Conservation (phyloP, 2,113 vertebrate genomes). For the Petaurus breviceps region DNA sequence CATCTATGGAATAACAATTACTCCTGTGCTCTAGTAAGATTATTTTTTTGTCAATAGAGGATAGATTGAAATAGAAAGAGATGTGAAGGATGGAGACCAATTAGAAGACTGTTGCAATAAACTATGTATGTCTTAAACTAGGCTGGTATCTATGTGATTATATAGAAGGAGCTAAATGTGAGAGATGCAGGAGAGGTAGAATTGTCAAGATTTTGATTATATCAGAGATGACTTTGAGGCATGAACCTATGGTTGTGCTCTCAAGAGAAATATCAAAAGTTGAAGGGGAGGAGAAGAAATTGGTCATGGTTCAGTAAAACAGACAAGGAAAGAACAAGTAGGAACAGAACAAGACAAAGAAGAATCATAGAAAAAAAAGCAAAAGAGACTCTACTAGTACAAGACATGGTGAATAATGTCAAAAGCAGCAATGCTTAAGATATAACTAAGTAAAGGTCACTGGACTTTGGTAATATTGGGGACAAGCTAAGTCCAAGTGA, state of each 20-base stretch:
- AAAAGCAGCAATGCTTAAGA: not conserved
- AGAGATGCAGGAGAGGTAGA: not conserved
- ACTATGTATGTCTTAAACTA: not conserved
- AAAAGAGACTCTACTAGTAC: not conserved
- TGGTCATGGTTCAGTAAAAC: not conserved
- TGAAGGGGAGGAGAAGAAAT: not conserved
- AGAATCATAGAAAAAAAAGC: not conserved
- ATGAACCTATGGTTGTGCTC: not conserved
- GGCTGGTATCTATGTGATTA: not conserved
- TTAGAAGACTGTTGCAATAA: not conserved
- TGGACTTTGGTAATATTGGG: not conserved
- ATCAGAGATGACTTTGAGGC: not conserved
- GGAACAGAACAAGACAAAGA: not conserved
- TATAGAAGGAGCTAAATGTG: not conserved
- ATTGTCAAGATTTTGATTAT: not conserved
- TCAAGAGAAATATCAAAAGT: not conserved
- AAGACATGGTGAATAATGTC: not conserved
- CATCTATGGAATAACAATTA: not conserved
- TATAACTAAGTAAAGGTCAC: not conserved
- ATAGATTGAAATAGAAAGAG: not conserved
- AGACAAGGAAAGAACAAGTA: not conserved
- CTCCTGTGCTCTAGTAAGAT: not conserved
- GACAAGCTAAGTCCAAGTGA: not conserved
- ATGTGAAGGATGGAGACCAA: not conserved
- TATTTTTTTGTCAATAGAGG: not conserved